A percentile compares a stretch with the other conserved stretches of the same genome.
These are phyloP conservation scores for Oscheius sp. DNA, from an alignment of 2,888 invertebrate species.

Conservation along the genomic window DNA sequence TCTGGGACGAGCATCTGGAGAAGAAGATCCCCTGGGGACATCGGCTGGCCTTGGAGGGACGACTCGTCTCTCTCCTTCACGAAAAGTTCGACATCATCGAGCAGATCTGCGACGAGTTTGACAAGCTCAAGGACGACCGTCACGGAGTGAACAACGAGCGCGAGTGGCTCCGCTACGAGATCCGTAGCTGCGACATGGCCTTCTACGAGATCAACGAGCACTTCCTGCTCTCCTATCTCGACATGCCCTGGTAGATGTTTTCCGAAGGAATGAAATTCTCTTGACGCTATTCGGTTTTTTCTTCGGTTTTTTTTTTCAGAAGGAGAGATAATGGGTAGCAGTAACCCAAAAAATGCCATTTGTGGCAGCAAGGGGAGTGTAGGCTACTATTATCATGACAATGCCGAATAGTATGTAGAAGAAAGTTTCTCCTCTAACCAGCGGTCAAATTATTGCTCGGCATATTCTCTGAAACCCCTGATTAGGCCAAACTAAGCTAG, in stretches of 20 bases:
- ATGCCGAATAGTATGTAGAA: too few species aligned
- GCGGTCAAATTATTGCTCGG: too few species aligned
- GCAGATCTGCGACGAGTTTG: conserved; percentile 59
- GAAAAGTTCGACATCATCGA: conserved; percentile 64
- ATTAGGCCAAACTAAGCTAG: too few species aligned
- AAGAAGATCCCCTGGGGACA: conserved; percentile 59
- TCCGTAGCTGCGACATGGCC: conserved; percentile 64
- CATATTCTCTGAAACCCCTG: too few species aligned
- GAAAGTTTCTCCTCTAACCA: too few species aligned
- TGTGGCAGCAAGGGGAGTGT: too few species aligned
- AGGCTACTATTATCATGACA: too few species aligned
- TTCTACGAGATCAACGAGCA: conserved; percentile 66
- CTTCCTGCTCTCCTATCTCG: conserved; percentile 66
- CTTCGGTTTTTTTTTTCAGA: too few species aligned
- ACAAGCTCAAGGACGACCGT: conserved; percentile 53
- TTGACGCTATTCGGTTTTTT: too few species aligned
- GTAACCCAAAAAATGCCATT: too few species aligned
- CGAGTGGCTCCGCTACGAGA: conserved; percentile 67
- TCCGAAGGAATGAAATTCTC: too few species aligned
- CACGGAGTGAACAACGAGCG: conserved; percentile 59
- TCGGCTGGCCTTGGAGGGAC: conserved; percentile 62
- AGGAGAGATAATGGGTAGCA: too few species aligned
- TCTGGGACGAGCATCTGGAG: conserved; percentile 66
- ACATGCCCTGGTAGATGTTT: conserved; percentile 60
- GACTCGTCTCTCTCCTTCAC: conserved; percentile 58